These are phyloP conservation scores for Tyrophagus putrescentiae DNA, from an alignment of 1,140 invertebrate genomes.

Conservation along the genomic window DNA sequence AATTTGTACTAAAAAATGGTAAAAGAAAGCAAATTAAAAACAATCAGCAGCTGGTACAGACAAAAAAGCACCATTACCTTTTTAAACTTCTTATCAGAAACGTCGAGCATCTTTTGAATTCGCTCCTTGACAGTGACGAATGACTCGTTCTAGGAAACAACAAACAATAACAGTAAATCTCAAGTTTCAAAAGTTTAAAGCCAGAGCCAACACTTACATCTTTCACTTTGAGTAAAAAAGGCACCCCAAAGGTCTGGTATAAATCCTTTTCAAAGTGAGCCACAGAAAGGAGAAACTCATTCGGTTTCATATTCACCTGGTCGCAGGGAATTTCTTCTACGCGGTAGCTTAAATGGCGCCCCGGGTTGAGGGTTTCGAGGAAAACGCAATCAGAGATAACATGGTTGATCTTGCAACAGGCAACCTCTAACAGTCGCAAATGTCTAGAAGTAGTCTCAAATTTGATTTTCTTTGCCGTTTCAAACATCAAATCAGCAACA, in stretches of 20 bases:
- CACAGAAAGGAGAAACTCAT: conserved; percentile 86
- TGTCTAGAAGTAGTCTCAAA: conserved; percentile 70
- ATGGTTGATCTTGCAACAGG: conserved; percentile 40
- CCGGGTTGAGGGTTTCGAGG: conserved; percentile 44
- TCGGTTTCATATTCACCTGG: conserved; percentile 58
- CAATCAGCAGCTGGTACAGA: neutral
- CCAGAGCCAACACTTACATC: conserved; percentile 35
- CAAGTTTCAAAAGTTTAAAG: neutral
- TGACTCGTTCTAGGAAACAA: conserved; percentile 64
- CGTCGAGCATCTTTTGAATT: conserved; percentile 78
- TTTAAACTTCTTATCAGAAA: conserved; percentile 96
- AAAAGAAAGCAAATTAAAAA: conserved; percentile 31
- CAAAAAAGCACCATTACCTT: conserved; percentile 51
- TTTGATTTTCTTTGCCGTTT: conserved; percentile 80
- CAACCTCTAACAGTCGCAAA: conserved; percentile 43
- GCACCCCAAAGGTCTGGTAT: conserved; percentile 92
- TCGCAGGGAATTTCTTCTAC: conserved; percentile 91
- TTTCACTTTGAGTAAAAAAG: conserved; percentile 86
- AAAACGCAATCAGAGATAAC: conserved; percentile 49
- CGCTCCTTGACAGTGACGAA: conserved; percentile 75
- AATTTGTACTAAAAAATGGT: conserved; percentile 85
- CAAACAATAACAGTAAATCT: neutral
- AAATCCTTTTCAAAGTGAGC: conserved; percentile 95
- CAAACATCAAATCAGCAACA: conserved; percentile 72
- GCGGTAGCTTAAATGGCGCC: conserved; percentile 48